Conservation (phyloP, 2,888 invertebrate species). For the Camponotus fellah region DNA sequence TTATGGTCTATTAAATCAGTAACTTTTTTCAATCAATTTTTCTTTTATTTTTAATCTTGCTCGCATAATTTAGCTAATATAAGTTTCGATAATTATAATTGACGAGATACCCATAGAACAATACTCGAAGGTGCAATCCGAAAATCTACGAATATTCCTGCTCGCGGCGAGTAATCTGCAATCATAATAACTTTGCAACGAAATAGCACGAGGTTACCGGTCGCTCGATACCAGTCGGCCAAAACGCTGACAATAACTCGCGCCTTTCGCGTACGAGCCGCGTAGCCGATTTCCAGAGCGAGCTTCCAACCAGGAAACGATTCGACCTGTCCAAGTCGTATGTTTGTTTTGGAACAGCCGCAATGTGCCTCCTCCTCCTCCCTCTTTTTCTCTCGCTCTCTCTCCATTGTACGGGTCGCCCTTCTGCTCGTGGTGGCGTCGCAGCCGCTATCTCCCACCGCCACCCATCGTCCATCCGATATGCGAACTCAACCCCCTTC, state of each 20-base stretch:
- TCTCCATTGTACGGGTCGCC: conserved; percentile 39
- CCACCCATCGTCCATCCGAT: conserved; percentile 59
- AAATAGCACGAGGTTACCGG: conserved; percentile 37
- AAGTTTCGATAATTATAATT: neutral
- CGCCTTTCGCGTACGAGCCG: conserved; percentile 44
- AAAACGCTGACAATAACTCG: conserved; percentile 65
- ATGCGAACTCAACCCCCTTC: conserved; percentile 39
- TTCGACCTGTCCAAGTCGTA: conserved; percentile 72
- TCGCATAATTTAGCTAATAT: neutral
- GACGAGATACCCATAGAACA: neutral
- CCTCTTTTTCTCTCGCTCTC: conserved; percentile 31
- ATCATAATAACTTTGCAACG: conserved; percentile 13
- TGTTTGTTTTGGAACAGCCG: conserved; percentile 75
- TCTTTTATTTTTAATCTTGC: neutral
- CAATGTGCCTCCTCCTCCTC: conserved; percentile 61
- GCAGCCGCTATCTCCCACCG: conserved; percentile 53
- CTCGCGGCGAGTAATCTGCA: neutral
- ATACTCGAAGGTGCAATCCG: neutral
- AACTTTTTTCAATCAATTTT: neutral
- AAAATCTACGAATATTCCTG: neutral
- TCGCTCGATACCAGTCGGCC: conserved; percentile 34
- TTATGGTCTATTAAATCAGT: neutral
- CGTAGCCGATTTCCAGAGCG: conserved; percentile 66
- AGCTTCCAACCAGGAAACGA: conserved; percentile 72
- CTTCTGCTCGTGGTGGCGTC: conserved; percentile 45